A percentile compares a stretch with the other conserved stretches of the same genome.
Conservation (phyloP, 2,797 vertebrate genomes). For the Acanthornis magna region DNA sequence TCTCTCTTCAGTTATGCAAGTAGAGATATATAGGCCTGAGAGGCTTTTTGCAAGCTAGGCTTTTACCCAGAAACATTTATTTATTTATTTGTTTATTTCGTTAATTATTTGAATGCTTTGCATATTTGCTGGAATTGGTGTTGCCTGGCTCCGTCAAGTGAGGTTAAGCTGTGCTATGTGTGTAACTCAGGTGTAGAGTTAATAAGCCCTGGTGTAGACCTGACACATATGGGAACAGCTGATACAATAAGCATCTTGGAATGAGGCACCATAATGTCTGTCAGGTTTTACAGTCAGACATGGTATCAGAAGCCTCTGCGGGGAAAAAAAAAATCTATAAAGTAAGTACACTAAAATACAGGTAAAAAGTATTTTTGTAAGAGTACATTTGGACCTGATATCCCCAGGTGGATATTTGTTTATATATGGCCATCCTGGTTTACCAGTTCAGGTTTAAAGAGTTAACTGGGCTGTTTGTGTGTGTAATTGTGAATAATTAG, state of each 20-base stretch:
- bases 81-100: not conserved
- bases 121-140: not conserved
- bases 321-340: not conserved
- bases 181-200: not conserved
- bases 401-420: not conserved
- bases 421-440: not conserved
- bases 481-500: not conserved
- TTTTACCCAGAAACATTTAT: not conserved
- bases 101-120: not conserved
- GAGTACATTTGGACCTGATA: not conserved
- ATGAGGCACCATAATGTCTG: not conserved
- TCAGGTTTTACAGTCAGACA: not conserved
- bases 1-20: not conserved
- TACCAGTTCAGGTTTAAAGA: not conserved
- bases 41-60: not conserved
- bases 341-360: not conserved
- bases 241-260: not conserved
- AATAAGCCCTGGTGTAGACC: not conserved
- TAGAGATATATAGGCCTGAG: not conserved
- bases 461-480: not conserved
- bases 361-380: not conserved
- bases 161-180: not conserved
- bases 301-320: not conserved
- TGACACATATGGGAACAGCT: not conserved
- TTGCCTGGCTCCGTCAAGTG: not conserved